Base-by-base conservation (phyloP, 2,113 vertebrate species). In the Saiga tatarica region DNA sequence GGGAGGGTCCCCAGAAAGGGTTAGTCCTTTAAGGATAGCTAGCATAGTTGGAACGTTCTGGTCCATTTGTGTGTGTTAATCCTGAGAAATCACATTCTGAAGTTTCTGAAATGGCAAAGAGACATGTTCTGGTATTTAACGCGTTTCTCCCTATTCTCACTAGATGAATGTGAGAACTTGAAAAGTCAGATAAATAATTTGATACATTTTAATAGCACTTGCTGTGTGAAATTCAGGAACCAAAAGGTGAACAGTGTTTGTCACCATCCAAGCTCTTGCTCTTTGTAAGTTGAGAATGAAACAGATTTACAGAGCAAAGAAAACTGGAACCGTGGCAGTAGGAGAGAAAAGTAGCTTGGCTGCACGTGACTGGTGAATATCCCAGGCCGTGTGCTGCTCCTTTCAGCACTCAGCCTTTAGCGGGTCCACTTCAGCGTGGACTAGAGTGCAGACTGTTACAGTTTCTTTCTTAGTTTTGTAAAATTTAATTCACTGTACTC, bases 11-110 rank as follows among this genome's bases (percentile, higher is more conserved):
- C 23, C n/a, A 36, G 74, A 87, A 92, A 33, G 47, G 82, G 23
- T 84, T 64, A 76, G 47, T 93, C 60, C 88, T 95, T 87, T 53
- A 92, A 81, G 50, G 67, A 87, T 30, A 78, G 16, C 52, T 94
- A 45, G 39, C 25, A 21, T 50, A 55, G 64, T 33, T 95, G 62
- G 25, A 39, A 25, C 39, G 15, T 36, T 78, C 5, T 71, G 17
- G 78, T 93, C 7, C 39, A 4, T 67, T 87, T 85, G 55, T 85
- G 5, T 81, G 0, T 39, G 9, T 87, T 45, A 42, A 30, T 64
- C 62, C 26, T 45, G 67, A 64, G 64, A 82, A 76, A 26, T n/a
- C n/a, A 62, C 39, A 30, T 87, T 97, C 36, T 62, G 71, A 62
- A 74, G 6, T 36, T 71, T 91, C 53, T 62, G 84, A 78, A 88